These are phyloP conservation scores for Manis pentadactyla DNA, from an alignment of 2,797 vertebrate species.

Conservation along the genomic window DNA sequence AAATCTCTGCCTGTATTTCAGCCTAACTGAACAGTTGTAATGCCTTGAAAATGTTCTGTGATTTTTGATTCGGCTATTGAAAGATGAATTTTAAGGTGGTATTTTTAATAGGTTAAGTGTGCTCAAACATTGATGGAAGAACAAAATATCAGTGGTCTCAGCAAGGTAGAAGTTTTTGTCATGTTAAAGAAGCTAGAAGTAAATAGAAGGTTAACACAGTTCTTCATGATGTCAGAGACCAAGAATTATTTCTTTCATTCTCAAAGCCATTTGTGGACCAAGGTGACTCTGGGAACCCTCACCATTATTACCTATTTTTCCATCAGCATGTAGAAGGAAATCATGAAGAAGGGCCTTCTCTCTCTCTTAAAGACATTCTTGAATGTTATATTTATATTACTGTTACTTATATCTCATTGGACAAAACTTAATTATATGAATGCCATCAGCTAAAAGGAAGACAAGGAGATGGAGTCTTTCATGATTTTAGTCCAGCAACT, in stretches of 20 bases:
- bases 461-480: not conserved
- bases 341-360: not conserved
- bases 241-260: not conserved
- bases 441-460: not conserved
- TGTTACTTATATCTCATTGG: not conserved
- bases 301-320: not conserved
- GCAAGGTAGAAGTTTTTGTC: not conserved
- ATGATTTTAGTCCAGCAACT: not conserved
- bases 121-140: not conserved
- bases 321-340: not conserved
- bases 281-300: not conserved
- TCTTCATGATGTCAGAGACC: not conserved
- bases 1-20: not conserved
- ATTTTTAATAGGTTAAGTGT: not conserved
- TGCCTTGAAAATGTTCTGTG: not conserved
- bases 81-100: too few relatives aligned
- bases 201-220: not conserved
- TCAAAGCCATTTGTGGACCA: not conserved
- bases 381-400: not conserved
- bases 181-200: not conserved
- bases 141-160: not conserved
- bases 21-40: not conserved
- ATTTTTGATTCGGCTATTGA: not conserved
- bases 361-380: not conserved
- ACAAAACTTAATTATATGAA: not conserved